Percentiles rank a stretch among this genome's conserved stretches.
Evolutionary conservation across 2,797 vertebrate species (phyloP).

Genomic region (Dermochelys coriacea): DNA sequence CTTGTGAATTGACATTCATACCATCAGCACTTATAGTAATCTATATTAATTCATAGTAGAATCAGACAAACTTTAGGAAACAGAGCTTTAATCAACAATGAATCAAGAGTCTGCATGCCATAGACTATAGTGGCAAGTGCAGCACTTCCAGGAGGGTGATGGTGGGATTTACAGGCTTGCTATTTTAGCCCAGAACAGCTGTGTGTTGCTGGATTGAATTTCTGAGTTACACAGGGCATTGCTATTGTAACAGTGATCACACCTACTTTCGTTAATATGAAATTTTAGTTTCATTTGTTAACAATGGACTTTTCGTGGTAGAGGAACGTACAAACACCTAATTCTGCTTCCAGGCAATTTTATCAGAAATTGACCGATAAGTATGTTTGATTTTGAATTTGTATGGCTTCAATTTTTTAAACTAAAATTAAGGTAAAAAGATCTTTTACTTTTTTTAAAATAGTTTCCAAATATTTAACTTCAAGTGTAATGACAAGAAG

Average conservation of each 20-base stretch:
- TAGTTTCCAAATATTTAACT: slow-evolving; percentile 19
- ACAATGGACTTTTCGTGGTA: neutral
- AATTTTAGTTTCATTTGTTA: neutral
- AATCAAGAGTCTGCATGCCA: neutral
- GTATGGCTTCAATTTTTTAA: neutral
- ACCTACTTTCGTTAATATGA: neutral
- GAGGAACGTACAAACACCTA: neutral
- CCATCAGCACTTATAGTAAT: neutral
- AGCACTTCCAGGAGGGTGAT: neutral
- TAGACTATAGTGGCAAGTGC: neutral
- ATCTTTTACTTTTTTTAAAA: slow-evolving; percentile 1
- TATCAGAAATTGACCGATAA: neutral
- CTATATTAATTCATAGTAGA: neutral
- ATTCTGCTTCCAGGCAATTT: neutral
- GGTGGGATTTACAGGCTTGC: neutral
- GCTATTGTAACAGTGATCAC: neutral
- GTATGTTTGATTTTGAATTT: neutral
- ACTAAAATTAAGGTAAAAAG: neutral
- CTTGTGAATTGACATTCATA: neutral
- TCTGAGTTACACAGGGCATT: neutral
- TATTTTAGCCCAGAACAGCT: neutral
- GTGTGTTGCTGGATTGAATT: slow-evolving; percentile 1
- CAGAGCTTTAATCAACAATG: neutral
- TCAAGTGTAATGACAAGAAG: neutral
- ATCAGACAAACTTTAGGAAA: neutral